Percentiles rank a stretch among this genome's conserved stretches.
Conservation (phyloP, 2,888 invertebrate genomes). For the Agriopis aurantiaria region DNA sequence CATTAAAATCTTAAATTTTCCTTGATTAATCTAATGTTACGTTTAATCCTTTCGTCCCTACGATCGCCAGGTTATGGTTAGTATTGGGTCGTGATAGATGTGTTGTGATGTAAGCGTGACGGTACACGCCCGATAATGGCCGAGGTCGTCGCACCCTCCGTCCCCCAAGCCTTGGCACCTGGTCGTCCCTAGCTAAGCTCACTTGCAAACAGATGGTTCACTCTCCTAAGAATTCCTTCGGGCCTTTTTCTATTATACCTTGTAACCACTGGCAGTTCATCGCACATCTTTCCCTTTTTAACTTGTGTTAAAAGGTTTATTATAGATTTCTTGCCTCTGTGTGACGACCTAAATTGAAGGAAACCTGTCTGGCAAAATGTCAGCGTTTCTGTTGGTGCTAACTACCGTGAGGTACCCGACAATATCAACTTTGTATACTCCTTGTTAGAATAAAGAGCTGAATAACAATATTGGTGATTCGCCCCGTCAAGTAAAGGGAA, state of each 20-base stretch:
- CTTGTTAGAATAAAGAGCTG: background rate
- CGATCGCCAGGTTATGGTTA: conserved; percentile 23
- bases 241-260: conserved; percentile 41
- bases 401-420: conserved; percentile 17
- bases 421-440: conserved; percentile 1
- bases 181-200: conserved; percentile 69
- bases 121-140: conserved; percentile 69
- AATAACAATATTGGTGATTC: background rate
- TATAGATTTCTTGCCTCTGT: conserved; percentile 24
- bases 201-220: conserved; percentile 78
- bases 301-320: background rate
- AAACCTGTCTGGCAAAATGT: conserved; percentile 43
- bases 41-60: background rate
- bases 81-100: conserved; percentile 38
- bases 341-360: conserved; percentile 26
- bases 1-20: background rate
- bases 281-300: background rate
- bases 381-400: conserved; percentile 30
- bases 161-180: conserved; percentile 78
- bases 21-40: background rate
- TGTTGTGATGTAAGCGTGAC: conserved; percentile 66
- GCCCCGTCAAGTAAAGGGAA: background rate
- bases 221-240: conserved; percentile 62
- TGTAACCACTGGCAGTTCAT: conserved; percentile 7
- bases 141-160: conserved; percentile 82